Percentiles rank a stretch among this genome's conserved stretches.
Conservation (phyloP, 2,797 vertebrate genomes). For the Luscinia megarhynchos region DNA sequence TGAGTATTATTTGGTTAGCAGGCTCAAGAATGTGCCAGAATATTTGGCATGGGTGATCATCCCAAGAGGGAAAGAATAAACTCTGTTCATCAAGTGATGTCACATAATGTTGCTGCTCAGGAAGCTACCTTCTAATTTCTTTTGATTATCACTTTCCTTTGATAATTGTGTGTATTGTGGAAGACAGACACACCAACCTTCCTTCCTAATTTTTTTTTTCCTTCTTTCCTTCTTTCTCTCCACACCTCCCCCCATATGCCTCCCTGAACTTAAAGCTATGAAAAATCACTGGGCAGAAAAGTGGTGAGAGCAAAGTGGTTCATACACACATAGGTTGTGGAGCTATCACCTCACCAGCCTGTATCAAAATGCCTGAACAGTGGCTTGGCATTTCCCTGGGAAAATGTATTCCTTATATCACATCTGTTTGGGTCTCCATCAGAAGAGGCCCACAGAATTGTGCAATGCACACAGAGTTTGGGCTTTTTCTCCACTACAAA, state of each 20-base stretch:
- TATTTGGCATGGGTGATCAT: slow-evolving; percentile 48
- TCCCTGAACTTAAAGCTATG: background rate
- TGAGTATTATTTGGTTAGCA: slow-evolving; percentile 50
- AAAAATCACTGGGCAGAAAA: slow-evolving; percentile 1
- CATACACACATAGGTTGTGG: background rate
- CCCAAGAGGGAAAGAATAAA: slow-evolving; percentile 31
- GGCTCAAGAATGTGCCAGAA: slow-evolving; percentile 13
- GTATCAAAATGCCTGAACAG: background rate
- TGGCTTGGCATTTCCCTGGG: background rate
- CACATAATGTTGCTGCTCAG: background rate
- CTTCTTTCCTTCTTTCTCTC: background rate
- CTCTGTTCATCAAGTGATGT: slow-evolving; percentile 2
- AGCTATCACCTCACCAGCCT: background rate
- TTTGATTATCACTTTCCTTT: background rate
- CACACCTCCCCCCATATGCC: accelerated
- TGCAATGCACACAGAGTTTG: background rate
- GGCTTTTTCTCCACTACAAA: background rate
- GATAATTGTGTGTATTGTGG: background rate
- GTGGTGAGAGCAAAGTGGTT: background rate
- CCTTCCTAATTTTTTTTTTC: background rate
- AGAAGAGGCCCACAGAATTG: background rate
- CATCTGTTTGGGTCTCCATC: background rate
- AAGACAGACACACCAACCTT: background rate
- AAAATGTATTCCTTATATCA: background rate
- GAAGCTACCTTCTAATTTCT: slow-evolving; percentile 9